These are phyloP conservation scores for Leguminivora glycinivorella DNA, from an alignment of 1,140 invertebrate species.

Conservation along the genomic window DNA sequence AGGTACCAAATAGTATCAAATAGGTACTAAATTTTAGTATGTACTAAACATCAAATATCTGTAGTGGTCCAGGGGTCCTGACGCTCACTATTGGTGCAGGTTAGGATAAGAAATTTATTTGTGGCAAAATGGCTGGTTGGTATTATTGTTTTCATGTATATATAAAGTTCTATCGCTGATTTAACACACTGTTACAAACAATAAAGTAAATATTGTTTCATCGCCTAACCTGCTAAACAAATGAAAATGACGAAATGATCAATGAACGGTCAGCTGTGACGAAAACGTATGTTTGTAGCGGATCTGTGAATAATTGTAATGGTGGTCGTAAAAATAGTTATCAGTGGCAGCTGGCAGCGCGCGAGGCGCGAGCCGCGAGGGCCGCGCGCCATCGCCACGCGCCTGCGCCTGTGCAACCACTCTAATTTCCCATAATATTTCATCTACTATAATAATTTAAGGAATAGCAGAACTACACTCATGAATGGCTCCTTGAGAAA, in stretches of 20 bases:
- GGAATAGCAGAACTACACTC: no score
- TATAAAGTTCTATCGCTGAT: no score
- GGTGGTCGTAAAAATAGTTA: constrained; percentile 38
- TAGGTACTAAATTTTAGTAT: no score
- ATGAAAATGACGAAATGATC: constrained; percentile 21
- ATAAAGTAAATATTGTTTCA: background rate
- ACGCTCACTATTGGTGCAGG: no score
- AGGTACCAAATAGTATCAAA: no score
- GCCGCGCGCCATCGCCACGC: constrained; percentile 38
- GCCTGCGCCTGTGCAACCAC: constrained; percentile 21
- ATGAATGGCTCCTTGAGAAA: no score
- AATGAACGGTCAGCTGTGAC: constrained; percentile 17
- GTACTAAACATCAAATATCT: no score
- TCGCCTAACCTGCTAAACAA: background rate
- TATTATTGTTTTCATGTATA: no score
- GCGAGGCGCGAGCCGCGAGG: constrained; percentile 35
- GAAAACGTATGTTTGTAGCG: constrained; percentile 18
- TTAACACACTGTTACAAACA: background rate
- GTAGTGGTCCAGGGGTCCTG: no score
- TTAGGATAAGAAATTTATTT: no score
- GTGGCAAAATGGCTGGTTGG: no score
- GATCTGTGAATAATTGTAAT: constrained; percentile 28
- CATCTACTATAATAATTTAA: no score
- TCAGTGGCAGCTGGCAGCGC: constrained; percentile 40
- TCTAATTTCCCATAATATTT: background rate